Evolutionary conservation across 2,888 invertebrate genomes (phyloP), one percentile per base, ranked within the genome.

Genomic region (Andricus quercusramuli): DNA sequence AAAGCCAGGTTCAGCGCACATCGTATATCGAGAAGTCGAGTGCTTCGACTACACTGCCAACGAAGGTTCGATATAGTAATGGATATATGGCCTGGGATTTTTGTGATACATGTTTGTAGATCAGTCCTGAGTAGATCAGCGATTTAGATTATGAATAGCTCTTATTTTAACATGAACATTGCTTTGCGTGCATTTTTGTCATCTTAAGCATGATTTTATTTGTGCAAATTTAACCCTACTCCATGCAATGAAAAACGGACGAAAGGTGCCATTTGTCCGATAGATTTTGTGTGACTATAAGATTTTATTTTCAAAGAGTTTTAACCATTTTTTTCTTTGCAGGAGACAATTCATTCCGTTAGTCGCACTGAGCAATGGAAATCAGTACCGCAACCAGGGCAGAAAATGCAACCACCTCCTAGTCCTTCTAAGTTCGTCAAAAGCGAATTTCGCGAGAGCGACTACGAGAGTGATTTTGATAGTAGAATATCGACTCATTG

Each of bases 391-490:
- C 86, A 93, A 86, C 91, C 93, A 37, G 93, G 93, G 65, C 90
- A 88, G 62, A 93, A 92, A 85, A 90, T 93, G 3, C 94, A 94
- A 62, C 93, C 94, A 44, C 94, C 95, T 76, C 94, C 94, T 37
- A 95, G 94, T 91, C 95, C 96, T 79, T 95, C 95, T 37, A 95
- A 94, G 92, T 96, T 96, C 90, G 92, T 94, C 29, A 95, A 94
- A 91, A 94, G 95, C 85, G 95, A 95, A 92, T 95, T 95, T 90
- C 93, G 94, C 78, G 95, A 95, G 90, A 96, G 95, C 88, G 96
- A 96, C 89, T 96, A 96, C 89, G 96, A 96, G 92, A 96, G 96
- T 88, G 96, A 96, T 89, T 95, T 95, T 83, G 96, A 95, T 84
- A 94, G 94, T 79, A 94, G 94, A 85, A 95, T 95, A 88, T 94